These are phyloP conservation scores for Luffia ferchaultella DNA, from an alignment of 2,888 invertebrate species.

Conservation along the genomic window DNA sequence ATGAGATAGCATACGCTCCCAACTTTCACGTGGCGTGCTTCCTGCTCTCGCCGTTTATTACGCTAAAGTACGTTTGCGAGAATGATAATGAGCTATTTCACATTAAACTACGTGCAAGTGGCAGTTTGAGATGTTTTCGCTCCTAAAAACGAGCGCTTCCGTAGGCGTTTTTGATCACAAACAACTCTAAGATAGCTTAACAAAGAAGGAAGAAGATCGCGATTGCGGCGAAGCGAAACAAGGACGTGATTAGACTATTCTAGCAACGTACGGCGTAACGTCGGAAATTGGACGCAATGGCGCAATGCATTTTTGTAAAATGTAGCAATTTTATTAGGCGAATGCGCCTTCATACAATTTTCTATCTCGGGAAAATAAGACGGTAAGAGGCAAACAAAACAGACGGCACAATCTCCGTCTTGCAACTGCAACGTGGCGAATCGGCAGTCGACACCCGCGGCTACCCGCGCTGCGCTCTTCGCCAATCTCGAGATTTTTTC, in stretches of 20 bases:
- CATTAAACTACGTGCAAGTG: conserved; percentile 43
- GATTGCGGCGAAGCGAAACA: conserved; percentile 8
- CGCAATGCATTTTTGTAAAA: conserved; percentile 22
- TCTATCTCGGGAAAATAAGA: conserved; percentile 51
- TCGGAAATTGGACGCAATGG: not conserved
- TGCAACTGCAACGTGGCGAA: conserved; percentile 58
- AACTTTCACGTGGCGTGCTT: conserved; percentile 58
- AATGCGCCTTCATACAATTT: conserved; percentile 44
- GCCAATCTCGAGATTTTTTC: conserved; percentile 59
- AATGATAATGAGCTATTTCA: conserved; percentile 63
- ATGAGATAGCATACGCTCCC: conserved; percentile 67
- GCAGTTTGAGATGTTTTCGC: conserved; percentile 23
- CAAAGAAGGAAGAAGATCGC: too few species aligned
- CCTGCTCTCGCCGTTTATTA: conserved; percentile 63
- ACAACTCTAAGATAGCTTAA: too few species aligned
- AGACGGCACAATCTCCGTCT: conserved; percentile 55
- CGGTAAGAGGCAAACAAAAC: conserved; percentile 56
- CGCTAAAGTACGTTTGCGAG: conserved; percentile 59
- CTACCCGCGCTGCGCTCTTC: conserved; percentile 35
- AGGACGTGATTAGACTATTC: not conserved
- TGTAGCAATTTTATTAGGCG: conserved; percentile 39
- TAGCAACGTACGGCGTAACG: too few species aligned
- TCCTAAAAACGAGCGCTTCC: conserved; percentile 13
- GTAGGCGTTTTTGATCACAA: conserved; percentile 9
- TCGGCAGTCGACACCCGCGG: conserved; percentile 50